phyloP scores from a whole-genome alignment of 2,797 vertebrate species.

The Discoglossus pictus region DNA sequence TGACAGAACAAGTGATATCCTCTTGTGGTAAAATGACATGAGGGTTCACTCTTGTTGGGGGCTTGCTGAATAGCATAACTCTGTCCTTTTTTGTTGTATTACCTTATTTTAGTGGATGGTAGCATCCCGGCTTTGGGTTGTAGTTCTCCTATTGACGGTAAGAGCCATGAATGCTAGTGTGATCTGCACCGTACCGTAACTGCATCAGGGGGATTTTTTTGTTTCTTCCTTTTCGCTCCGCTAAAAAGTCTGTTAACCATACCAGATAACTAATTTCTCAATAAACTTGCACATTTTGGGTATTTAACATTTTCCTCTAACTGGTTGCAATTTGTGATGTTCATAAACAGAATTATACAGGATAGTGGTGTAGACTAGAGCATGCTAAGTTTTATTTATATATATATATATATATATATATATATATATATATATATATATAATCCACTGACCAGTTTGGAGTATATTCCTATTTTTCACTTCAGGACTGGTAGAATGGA shows the following conservation, averaged over 20 bases:
- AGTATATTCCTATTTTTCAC: too few species aligned
- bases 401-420: too few species aligned
- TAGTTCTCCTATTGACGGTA: slow-evolving; percentile 77
- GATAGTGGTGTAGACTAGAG: neutral
- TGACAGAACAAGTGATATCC: neutral
- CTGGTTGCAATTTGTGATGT: slow-evolving; percentile 10
- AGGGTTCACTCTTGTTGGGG: neutral
- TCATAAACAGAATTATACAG: neutral
- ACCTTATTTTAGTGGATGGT: slow-evolving; percentile 74
- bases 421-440: too few species aligned
- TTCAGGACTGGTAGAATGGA: too few species aligned
- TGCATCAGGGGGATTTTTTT: slow-evolving; percentile 20
- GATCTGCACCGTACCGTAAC: slow-evolving; percentile 19
- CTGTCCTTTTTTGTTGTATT: slow-evolving; percentile 46
- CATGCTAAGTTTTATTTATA: slow-evolving; percentile 13
- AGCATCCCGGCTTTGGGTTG: slow-evolving; percentile 69
- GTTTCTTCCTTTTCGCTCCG: slow-evolving; percentile 43
- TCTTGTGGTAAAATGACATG: neutral
- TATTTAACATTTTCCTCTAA: slow-evolving; percentile 19
- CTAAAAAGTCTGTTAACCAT: slow-evolving; percentile 39
- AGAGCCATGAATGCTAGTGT: slow-evolving; percentile 58
- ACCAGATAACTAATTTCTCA: slow-evolving; percentile 55
- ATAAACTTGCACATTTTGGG: neutral
- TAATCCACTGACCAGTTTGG: too few species aligned
- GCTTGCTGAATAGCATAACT: slow-evolving; percentile 28